Evolutionary conservation across 2,888 invertebrate genomes (phyloP).

Genomic region (Nemapogon koenigi): DNA sequence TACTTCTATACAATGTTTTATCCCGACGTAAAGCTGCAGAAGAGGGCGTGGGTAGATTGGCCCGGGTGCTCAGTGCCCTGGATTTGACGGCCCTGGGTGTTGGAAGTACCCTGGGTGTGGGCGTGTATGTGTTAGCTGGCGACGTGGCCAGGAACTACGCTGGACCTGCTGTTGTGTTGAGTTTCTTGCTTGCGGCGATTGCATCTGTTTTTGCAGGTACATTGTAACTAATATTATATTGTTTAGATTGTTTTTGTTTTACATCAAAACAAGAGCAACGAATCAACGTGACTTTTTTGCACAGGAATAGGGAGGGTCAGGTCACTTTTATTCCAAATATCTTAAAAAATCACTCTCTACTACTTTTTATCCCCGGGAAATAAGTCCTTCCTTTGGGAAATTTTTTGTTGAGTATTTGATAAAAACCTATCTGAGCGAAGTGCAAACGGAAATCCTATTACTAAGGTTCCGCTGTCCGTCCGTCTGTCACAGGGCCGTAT

Average conservation of each 20-base stretch:
- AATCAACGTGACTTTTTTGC: too few species aligned
- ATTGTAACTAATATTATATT: constrained; percentile 16
- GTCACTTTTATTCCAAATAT: too few species aligned
- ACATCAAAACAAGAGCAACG: too few species aligned
- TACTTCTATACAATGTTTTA: constrained; percentile 39
- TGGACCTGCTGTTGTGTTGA: constrained; percentile 86
- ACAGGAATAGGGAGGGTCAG: too few species aligned
- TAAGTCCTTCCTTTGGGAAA: too few species aligned
- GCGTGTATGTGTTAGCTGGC: constrained; percentile 89
- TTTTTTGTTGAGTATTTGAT: too few species aligned
- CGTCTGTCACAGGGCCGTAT: too few species aligned
- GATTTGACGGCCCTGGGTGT: constrained; percentile 86
- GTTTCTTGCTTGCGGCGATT: constrained; percentile 87
- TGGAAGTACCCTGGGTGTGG: constrained; percentile 86
- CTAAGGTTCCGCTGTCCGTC: too few species aligned
- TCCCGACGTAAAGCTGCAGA: constrained; percentile 54
- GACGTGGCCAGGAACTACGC: constrained; percentile 81
- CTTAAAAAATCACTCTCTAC: too few species aligned
- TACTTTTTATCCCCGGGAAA: too few species aligned
- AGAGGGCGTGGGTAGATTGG: constrained; percentile 58
- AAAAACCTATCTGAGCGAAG: too few species aligned
- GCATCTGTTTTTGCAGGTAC: constrained; percentile 90
- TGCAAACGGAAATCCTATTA: too few species aligned
- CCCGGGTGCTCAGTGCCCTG: constrained; percentile 78
- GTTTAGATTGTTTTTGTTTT: not conserved